Percentiles rank a stretch among this genome's conserved stretches.
Conservation (phyloP, 2,888 invertebrate species). For the Branchipolynoe longqiensis region DNA sequence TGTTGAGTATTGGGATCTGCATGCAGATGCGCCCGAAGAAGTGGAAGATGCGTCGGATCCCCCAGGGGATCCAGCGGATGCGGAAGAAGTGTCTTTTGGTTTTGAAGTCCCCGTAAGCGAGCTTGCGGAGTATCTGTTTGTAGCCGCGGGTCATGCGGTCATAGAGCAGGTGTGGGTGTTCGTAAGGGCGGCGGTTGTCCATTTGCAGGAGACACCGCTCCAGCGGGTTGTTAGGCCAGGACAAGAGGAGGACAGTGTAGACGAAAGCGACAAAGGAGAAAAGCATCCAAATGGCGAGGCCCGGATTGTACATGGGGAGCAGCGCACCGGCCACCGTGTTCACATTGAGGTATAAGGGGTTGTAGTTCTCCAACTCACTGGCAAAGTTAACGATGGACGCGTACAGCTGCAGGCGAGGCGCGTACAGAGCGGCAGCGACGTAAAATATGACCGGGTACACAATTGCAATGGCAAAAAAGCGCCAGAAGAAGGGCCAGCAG, state of each 20-base stretch:
- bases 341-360: conserved; percentile 62
- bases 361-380: conserved; percentile 44
- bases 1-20: conserved; percentile 67
- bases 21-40: conserved; percentile 61
- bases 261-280: conserved; percentile 67
- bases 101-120: conserved; percentile 67
- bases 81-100: conserved; percentile 67
- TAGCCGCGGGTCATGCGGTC: conserved; percentile 64
- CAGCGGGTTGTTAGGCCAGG: conserved; percentile 67
- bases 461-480: conserved; percentile 65
- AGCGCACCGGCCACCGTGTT: conserved; percentile 64
- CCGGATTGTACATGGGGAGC: conserved; percentile 62
- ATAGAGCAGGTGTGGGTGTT: conserved; percentile 65
- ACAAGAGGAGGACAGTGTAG: conserved; percentile 66
- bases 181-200: conserved; percentile 62
- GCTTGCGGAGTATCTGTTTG: conserved; percentile 64
- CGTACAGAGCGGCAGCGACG: conserved; percentile 65
- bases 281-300: conserved; percentile 65
- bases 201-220: conserved; percentile 67
- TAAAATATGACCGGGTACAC: conserved; percentile 67
- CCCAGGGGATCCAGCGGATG: conserved; percentile 67
- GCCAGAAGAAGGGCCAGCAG: conserved; percentile 65
- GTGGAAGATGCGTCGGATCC: conserved; percentile 61
- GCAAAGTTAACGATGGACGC: conserved; percentile 60
- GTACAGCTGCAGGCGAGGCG: conserved; percentile 64